A percentile compares a stretch with the other conserved stretches of the same genome.
These are phyloP conservation scores for Cheilosia soror DNA, from an alignment of 2,888 invertebrate species.

Conservation along the genomic window DNA sequence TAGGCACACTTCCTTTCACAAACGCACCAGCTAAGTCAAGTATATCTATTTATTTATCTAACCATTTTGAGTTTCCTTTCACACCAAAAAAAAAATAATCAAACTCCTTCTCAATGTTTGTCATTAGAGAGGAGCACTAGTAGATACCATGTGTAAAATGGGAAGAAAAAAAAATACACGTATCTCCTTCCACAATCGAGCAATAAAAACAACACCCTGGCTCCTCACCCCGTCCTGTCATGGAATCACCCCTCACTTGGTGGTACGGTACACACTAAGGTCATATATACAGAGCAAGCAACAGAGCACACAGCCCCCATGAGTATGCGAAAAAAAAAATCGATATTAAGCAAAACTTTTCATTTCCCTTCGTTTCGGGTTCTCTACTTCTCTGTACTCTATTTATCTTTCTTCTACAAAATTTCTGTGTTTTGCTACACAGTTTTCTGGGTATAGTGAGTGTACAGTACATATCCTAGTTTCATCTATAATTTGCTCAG, in stretches of 20 bases:
- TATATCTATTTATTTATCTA: background rate
- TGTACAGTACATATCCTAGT: constrained; percentile 41
- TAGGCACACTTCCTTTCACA: background rate
- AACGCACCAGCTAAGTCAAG: background rate
- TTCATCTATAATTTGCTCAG: constrained; percentile 33
- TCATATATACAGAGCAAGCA: constrained; percentile 24
- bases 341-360: constrained; percentile 49
- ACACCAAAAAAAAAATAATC: constrained; percentile 1
- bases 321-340: constrained; percentile 47
- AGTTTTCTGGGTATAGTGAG: constrained; percentile 6
- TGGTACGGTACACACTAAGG: constrained; percentile 47
- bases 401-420: constrained; percentile 6
- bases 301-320: constrained; percentile 7
- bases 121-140: constrained; percentile 29
- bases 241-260: constrained; percentile 39
- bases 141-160: background rate
- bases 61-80: background rate
- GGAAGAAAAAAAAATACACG: constrained; percentile 7
- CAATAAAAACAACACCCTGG: constrained; percentile 44
- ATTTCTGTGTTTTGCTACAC: constrained; percentile 58
- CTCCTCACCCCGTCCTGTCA: background rate
- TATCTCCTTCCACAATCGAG: constrained; percentile 56
- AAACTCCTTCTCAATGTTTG: constrained; percentile 45
- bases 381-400: background rate
- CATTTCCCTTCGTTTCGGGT: background rate